Conservation (phyloP, 2,113 vertebrate genomes). For the Dermatemys mawii region DNA sequence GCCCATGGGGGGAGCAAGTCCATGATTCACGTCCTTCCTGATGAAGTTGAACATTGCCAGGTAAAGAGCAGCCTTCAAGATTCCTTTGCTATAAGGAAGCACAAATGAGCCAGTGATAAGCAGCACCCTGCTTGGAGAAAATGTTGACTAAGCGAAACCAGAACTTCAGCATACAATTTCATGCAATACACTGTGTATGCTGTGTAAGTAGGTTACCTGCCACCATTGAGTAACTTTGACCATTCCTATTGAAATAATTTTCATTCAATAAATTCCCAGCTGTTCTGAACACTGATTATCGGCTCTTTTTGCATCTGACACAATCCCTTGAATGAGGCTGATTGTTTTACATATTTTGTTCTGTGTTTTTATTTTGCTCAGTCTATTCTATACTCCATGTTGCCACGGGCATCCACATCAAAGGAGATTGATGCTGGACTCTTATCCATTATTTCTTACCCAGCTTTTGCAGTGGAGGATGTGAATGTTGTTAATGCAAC, state of each 20-base stretch:
- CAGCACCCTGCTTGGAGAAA: neutral
- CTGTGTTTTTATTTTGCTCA: conserved; percentile 68
- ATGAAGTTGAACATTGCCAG: conserved; percentile 98
- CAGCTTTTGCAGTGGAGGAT: conserved; percentile 98
- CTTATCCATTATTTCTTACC: conserved; percentile 96
- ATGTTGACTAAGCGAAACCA: neutral
- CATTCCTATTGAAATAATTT: neutral
- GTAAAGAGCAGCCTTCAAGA: conserved; percentile 72
- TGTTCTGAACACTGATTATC: neutral
- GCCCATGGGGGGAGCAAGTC: conserved; percentile 94
- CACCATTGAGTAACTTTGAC: neutral
- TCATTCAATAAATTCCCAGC: neutral
- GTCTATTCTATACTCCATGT: conserved; percentile 98
- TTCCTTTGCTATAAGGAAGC: neutral
- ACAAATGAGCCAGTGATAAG: neutral
- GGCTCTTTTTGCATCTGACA: neutral
- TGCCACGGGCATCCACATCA: conserved; percentile 95
- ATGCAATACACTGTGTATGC: neutral
- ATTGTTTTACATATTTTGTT: conserved; percentile 9
- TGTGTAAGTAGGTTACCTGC: neutral
- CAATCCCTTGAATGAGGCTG: neutral
- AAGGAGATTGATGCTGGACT: conserved; percentile 98
- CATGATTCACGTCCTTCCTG: conserved; percentile 96
- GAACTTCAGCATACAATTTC: neutral
- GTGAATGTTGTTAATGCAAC: conserved; percentile 91